Conservation (phyloP, 92 coral and sea anemone species). For the Desmophyllum pertusum region DNA sequence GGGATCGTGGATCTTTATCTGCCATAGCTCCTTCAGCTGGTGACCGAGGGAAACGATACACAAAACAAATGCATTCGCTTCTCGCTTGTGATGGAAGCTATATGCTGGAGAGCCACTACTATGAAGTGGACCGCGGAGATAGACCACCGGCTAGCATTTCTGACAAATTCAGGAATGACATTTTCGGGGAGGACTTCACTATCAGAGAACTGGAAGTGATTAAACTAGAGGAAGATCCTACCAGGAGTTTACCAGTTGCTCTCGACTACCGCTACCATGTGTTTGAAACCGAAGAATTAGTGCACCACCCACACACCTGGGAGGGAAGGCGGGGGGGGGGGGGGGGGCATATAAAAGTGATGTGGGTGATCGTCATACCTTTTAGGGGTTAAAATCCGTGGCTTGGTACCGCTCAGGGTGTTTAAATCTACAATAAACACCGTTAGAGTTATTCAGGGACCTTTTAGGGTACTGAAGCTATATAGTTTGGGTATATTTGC, state of each 20-base stretch:
- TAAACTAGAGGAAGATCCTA: background rate
- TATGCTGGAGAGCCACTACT: constrained; percentile 37
- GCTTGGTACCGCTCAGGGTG: too few species aligned
- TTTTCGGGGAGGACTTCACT: constrained; percentile 23
- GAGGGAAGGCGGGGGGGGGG: background rate
- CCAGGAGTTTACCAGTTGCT: background rate
- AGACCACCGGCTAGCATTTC: constrained; percentile 24
- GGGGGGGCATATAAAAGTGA: too few species aligned
- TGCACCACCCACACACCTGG: too few species aligned
- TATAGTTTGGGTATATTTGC: too few species aligned
- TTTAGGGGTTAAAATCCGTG: too few species aligned
- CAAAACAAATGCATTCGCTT: constrained; percentile 31
- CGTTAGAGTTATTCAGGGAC: too few species aligned
- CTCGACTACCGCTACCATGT: constrained; percentile 18
- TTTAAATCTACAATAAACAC: too few species aligned
- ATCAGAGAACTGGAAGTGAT: constrained; percentile 16
- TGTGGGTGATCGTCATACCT: too few species aligned
- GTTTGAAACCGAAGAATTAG: constrained; percentile 18
- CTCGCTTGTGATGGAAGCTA: constrained; percentile 20
- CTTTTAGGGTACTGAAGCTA: too few species aligned
- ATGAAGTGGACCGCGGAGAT: constrained; percentile 8
- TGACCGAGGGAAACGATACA: constrained; percentile 42
- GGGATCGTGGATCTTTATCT: constrained; percentile 79
- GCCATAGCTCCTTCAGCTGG: constrained; percentile 55
- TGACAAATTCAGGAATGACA: constrained; percentile 10